Evolutionary conservation across 2,888 invertebrate species (phyloP).

Genomic region (Phalera bucephala): DNA sequence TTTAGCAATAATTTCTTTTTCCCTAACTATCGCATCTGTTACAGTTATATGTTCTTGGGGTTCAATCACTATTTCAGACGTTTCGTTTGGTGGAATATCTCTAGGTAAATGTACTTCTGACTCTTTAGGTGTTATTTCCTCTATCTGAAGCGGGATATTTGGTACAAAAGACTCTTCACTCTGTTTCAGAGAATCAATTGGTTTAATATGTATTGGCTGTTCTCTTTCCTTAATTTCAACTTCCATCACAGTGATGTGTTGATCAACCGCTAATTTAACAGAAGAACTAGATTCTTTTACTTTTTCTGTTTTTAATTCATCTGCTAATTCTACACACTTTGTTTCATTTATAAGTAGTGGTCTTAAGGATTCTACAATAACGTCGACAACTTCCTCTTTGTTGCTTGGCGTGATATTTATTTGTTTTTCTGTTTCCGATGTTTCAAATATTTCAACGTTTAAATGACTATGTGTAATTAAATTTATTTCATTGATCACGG

Average conservation of each 20-base stretch:
- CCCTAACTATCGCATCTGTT: slow-evolving; percentile 46
- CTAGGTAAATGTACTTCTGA: slow-evolving; percentile 32
- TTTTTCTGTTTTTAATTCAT: slow-evolving; percentile 34
- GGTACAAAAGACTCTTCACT: slow-evolving; percentile 39
- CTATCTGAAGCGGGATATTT: slow-evolving; percentile 49
- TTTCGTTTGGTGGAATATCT: slow-evolving; percentile 37
- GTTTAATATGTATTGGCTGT: slow-evolving; percentile 30
- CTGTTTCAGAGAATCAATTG: slow-evolving; percentile 22
- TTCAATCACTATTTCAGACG: slow-evolving; percentile 36
- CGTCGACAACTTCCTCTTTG: slow-evolving; percentile 34
- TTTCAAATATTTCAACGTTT: slow-evolving; percentile 44
- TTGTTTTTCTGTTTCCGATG: slow-evolving; percentile 44
- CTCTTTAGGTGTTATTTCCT: slow-evolving; percentile 49
- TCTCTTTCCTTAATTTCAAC: slow-evolving; percentile 74
- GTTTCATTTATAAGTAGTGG: slow-evolving; percentile 69
- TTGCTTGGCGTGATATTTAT: slow-evolving; percentile 22
- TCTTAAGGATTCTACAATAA: slow-evolving; percentile 42
- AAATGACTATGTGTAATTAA: slow-evolving; percentile 48
- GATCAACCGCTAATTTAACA: slow-evolving; percentile 46
- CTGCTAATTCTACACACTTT: slow-evolving; percentile 63
- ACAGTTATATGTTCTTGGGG: slow-evolving; percentile 54
- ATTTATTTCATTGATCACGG: slow-evolving; percentile 33
- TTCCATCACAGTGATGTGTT: slow-evolving; percentile 80
- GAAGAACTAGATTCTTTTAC: slow-evolving; percentile 28
- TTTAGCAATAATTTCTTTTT: slow-evolving; percentile 56